Conservation (phyloP, 2,888 invertebrate species). For the Colletes collaris region DNA sequence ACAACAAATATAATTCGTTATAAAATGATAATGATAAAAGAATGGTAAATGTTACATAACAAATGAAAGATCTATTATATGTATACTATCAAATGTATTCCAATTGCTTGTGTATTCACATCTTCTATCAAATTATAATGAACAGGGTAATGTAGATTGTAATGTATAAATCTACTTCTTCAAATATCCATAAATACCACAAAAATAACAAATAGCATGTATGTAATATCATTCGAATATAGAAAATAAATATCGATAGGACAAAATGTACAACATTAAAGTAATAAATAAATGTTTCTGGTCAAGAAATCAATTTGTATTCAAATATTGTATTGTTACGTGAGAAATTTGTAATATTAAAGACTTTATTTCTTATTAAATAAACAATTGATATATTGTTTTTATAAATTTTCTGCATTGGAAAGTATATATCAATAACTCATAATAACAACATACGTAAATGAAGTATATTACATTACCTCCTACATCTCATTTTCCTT, state of each 20-base stretch:
- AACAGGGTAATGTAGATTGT: conserved; percentile 36
- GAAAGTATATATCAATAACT: conserved; percentile 1
- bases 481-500: no score
- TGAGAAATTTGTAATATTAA: background rate
- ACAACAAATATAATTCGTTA: background rate
- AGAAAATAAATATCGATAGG: conserved; percentile 8
- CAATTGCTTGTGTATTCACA: background rate
- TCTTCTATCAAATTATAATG: conserved; percentile 13
- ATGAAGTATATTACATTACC: background rate
- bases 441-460: background rate
- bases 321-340: conserved; percentile 1
- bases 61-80: background rate
- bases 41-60: background rate
- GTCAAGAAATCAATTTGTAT: conserved; percentile 12
- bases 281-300: conserved; percentile 24
- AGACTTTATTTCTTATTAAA: conserved; percentile 1
- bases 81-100: conserved; percentile 3
- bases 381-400: background rate
- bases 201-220: background rate
- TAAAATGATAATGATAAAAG: background rate
- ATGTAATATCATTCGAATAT: conserved; percentile 6
- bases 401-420: background rate
- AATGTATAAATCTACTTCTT: conserved; percentile 1
- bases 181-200: background rate
- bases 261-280: background rate